phyloP scores from a whole-genome alignment of 2,888 invertebrate genomes.

The Drosophila greeni region DNA sequence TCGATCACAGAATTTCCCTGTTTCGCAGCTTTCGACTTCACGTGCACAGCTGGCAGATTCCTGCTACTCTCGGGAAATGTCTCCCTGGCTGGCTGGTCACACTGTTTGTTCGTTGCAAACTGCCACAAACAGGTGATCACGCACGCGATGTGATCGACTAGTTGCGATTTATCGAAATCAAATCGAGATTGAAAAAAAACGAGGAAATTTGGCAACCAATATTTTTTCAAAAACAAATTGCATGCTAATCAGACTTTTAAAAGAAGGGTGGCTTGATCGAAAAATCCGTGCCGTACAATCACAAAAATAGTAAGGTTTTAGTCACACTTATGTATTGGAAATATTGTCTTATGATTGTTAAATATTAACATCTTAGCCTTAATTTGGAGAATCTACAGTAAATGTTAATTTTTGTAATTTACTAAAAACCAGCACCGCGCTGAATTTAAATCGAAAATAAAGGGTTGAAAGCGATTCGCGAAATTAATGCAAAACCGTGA shows the following conservation, averaged over 20 bases:
- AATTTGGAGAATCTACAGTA: neutral
- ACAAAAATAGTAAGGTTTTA: neutral
- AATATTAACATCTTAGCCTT: too few species aligned
- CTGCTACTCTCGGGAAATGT: neutral
- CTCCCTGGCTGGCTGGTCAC: neutral
- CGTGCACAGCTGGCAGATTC: slow-evolving; percentile 70
- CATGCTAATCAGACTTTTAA: neutral
- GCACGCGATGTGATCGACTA: slow-evolving; percentile 9
- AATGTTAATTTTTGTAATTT: too few species aligned
- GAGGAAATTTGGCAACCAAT: neutral
- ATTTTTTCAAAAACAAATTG: neutral
- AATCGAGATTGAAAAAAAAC: neutral
- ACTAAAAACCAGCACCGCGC: too few species aligned
- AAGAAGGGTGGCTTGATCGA: neutral
- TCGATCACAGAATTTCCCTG: slow-evolving; percentile 19
- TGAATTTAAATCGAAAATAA: neutral
- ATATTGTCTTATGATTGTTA: neutral
- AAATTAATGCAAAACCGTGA: neutral
- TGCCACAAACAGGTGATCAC: slow-evolving; percentile 1
- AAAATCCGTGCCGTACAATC: neutral
- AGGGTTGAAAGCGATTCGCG: neutral
- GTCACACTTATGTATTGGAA: too few species aligned
- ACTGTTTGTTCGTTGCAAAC: neutral
- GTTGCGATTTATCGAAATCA: slow-evolving; percentile 1
- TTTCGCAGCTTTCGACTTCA: slow-evolving; percentile 49